phyloP scores from a whole-genome alignment of 1,140 invertebrate genomes.

The Ceratina calcarata region DNA sequence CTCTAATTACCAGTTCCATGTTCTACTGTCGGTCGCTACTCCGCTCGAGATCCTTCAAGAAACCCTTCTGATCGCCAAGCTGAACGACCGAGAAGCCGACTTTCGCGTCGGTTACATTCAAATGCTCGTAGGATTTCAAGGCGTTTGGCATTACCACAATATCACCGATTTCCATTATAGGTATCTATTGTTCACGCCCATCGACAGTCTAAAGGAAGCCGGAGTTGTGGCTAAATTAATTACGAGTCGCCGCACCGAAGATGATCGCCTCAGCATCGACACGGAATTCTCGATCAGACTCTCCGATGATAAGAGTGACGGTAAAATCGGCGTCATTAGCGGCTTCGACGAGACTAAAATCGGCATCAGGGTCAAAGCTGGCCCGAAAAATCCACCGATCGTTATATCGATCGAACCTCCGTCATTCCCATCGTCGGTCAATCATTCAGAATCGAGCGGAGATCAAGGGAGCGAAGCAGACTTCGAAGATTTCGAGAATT shows the following conservation, averaged over 20 bases:
- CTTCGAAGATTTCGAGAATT: not conserved
- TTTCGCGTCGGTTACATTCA: constrained; percentile 87
- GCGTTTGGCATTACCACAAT: constrained; percentile 87
- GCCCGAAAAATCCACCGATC: constrained; percentile 70
- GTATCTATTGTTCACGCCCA: constrained; percentile 87
- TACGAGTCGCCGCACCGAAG: constrained; percentile 64
- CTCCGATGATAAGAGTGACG: constrained; percentile 83
- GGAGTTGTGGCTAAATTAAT: constrained; percentile 87
- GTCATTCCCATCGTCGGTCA: no score
- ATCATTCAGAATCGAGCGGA: not conserved
- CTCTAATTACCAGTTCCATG: constrained; percentile 84
- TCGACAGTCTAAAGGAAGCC: constrained; percentile 87
- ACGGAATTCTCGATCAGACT: constrained; percentile 85
- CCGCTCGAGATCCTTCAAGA: constrained; percentile 86
- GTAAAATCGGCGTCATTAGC: constrained; percentile 33
- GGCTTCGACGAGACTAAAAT: constrained; percentile 69
- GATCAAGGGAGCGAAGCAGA: not conserved
- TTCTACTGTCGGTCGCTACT: constrained; percentile 86
- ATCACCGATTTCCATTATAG: constrained; percentile 87
- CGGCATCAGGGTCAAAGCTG: constrained; percentile 61
- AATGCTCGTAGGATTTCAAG: constrained; percentile 87
- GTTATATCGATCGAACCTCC: constrained; percentile 58
- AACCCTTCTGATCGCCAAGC: constrained; percentile 83
- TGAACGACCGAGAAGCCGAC: constrained; percentile 83
- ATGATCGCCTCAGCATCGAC: constrained; percentile 81